Evolutionary conservation across 2,113 vertebrate species (phyloP).

Genomic region (Paracanthobrama guichenoti): DNA sequence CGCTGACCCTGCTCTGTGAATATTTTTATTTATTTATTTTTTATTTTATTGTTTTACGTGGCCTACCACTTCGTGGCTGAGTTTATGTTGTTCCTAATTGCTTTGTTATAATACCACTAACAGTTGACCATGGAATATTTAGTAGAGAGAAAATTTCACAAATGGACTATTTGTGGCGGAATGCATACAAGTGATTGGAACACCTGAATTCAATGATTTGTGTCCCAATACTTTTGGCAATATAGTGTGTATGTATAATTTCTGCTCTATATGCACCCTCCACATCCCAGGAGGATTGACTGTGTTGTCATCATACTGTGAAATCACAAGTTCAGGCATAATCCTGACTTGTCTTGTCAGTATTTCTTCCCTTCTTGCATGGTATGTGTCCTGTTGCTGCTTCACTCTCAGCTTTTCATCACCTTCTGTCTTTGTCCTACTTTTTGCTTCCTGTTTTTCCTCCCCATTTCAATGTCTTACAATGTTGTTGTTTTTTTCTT

Average conservation of each 20-base stretch:
- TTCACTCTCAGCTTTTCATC: background rate
- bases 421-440: constrained; percentile 8
- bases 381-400: background rate
- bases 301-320: background rate
- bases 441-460: constrained; percentile 25
- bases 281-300: background rate
- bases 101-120: too few species aligned
- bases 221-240: too few species aligned
- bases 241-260: background rate
- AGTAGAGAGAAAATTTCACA: too few species aligned
- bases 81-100: too few species aligned
- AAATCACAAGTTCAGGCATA: constrained; percentile 3
- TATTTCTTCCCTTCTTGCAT: background rate
- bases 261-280: background rate
- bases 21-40: too few species aligned
- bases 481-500: background rate
- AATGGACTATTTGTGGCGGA: too few species aligned
- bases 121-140: too few species aligned
- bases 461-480: constrained; percentile 10
- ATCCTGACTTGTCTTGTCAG: background rate
- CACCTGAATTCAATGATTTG: too few species aligned
- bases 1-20: too few species aligned
- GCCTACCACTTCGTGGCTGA: too few species aligned
- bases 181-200: too few species aligned
- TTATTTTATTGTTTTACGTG: too few species aligned